Evolutionary conservation across 2,113 vertebrate genomes (phyloP), one percentile per base, ranked within the genome.

Genomic region (Colius striatus): DNA sequence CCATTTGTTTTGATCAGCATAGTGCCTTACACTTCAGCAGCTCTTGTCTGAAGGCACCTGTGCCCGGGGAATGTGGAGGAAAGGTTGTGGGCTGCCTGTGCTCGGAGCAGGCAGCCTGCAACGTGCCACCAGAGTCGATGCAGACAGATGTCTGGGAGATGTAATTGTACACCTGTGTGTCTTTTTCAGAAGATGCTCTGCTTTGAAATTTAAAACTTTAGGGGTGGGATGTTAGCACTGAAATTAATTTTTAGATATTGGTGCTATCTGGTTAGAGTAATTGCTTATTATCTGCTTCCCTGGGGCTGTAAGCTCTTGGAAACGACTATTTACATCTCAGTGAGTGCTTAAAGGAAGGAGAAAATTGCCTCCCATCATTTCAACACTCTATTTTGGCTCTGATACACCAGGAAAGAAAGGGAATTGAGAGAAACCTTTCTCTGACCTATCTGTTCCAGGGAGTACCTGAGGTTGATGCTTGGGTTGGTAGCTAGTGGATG

Each of bases 201-300:
- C 89, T 95, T 95, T 93, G 93, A 96, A 97, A 92, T 94, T 61
- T 62, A 38, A 92, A 95, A 96, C 90, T 96, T 96, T 79, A 87
- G 71, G 72, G 76, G 87, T 96, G 89, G 61, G 79, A 72, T 87
- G 54, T 91, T 86, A 96, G 85, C 85, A 89, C 16, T 89, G 85
- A 95, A 92, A 96, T 96, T 96, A 97, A 96, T 94, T 95, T 97
- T 84, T 85, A 96, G 94, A 87, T 80, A 87, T 92, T 87, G 80
- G 66, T 89, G 93, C 86, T 96, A 91, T 97, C 94, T 97, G 91
- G 91, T 96, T 96, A 89, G 87, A 87, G 85, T 96, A 96, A 96
- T 94, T 96, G 94, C 94, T 96, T 97, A 87, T 96, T 97, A 97
- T 90, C 94, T 95, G 45, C 76, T 74, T 95, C 96, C 94, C 91